Percentiles rank a stretch among this genome's conserved stretches.
These are phyloP conservation scores for Argopecten irradians DNA, from an alignment of 1,140 invertebrate genomes.

Conservation along the genomic window DNA sequence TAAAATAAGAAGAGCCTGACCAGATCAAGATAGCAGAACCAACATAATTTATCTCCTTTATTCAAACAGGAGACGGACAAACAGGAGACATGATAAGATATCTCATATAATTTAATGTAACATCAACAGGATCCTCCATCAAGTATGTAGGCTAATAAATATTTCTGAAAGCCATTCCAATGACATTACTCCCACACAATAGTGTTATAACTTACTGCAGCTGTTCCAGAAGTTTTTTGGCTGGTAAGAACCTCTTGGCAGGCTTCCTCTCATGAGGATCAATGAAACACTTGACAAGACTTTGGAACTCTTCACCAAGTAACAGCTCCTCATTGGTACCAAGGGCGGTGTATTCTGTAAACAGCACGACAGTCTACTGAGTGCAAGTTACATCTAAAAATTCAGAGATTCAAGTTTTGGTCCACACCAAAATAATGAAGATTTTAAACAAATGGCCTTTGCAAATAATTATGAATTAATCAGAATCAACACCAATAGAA, in stretches of 20 bases:
- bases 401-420: no score
- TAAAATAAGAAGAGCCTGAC: no score
- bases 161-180: background rate
- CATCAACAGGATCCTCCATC: no score
- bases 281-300: conserved; percentile 69
- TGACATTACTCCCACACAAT: background rate
- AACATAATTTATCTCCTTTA: no score
- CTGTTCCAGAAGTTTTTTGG: conserved; percentile 71
- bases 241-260: conserved; percentile 61
- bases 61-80: no score
- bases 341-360: conserved; percentile 72
- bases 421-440: no score
- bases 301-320: conserved; percentile 75
- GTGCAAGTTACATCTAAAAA: background rate
- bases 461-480: no score
- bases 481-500: background rate
- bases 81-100: no score
- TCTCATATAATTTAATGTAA: no score
- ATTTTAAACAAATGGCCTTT: no score
- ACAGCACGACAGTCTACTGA: conserved; percentile 1
- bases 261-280: conserved; percentile 67
- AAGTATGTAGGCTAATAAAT: background rate
- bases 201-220: conserved; percentile 66
- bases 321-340: conserved; percentile 74
- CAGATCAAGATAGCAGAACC: no score